Conservation (phyloP, 1,140 invertebrate genomes). For the Cardiocondyla obscurior region DNA sequence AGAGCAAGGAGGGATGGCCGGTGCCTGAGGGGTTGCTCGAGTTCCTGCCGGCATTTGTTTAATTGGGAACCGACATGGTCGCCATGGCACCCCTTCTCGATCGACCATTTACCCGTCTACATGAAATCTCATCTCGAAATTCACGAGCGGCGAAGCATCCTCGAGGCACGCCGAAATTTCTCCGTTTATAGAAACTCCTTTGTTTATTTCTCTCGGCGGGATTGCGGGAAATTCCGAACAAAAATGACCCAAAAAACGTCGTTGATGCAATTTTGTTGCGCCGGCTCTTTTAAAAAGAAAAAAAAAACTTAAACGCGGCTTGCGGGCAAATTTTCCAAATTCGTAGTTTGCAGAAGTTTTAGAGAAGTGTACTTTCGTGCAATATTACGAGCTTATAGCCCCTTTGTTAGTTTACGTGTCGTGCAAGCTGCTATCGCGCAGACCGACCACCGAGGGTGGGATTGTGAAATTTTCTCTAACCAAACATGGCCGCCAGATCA, state of each 20-base stretch:
- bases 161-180: constrained; percentile 17
- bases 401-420: constrained; percentile 68
- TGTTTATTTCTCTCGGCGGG: neutral
- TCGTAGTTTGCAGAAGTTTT: neutral
- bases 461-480: constrained; percentile 63
- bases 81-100: constrained; percentile 59
- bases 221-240: neutral
- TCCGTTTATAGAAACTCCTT: too few species aligned
- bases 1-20: constrained; percentile 42
- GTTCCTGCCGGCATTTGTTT: constrained; percentile 77
- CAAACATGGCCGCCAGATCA: constrained; percentile 65
- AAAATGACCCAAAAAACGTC: neutral
- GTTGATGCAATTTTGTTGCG: neutral
- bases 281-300: too few species aligned
- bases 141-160: constrained; percentile 18
- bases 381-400: constrained; percentile 60
- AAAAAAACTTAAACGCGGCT: too few species aligned
- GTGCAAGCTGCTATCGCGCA: constrained; percentile 67
- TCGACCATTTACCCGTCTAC: constrained; percentile 55
- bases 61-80: constrained; percentile 78
- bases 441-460: constrained; percentile 29
- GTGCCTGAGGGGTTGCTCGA: constrained; percentile 68
- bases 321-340: neutral
- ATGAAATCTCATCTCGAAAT: constrained; percentile 56
- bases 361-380: constrained; percentile 6